Evolutionary conservation across 1,140 invertebrate genomes (phyloP), one percentile per base, ranked within the genome.

Genomic region (Mycetomoellerius zeteki): DNA sequence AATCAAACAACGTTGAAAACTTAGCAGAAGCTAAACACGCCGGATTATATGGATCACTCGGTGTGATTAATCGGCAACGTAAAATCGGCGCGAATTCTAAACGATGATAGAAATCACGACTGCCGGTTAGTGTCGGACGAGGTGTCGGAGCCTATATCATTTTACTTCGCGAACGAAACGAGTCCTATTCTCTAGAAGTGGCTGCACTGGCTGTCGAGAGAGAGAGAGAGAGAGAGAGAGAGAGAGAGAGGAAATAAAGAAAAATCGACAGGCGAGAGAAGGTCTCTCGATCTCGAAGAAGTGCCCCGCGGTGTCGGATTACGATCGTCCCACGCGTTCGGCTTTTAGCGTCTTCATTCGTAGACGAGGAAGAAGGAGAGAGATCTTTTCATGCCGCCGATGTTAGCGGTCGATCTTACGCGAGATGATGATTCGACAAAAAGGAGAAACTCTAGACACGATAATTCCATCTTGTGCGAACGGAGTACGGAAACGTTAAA

Each of bases 381-480:
- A 50, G 75, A 65, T 85, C 62, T 54, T 88, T 87, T 88, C 78
- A 82, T 47, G 56, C 64, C 65, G 82, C 33, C 73, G 73, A 71
- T 78, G 81, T 62, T 50, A 43, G 58, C 60, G 62, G 86, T 88
- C 81, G 87, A 58, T 69, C 71, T 47, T 43, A 58, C 30, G 37
- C 47, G 86, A 75, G 87, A 87, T 84, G 90, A 87, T 85, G 81
- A 89, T 89, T 86, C 84, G 65, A 88, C 73, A 64, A 87, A 76
- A 87, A 76, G 71, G 5, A 37, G 85, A 76, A 88, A 89, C 65
- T 65, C 73, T 87, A 88, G 77, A 88, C 73, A 30, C 50, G 73
- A 88, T 60, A 73, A 73, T 21, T 43, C 73, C 37, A 62, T 69
- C 43, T 65, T 43, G 73, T 87, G 19, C 33, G 73, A 81, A 33